Conservation (phyloP, 2,113 vertebrate genomes). For the Todiramphus chloris region DNA sequence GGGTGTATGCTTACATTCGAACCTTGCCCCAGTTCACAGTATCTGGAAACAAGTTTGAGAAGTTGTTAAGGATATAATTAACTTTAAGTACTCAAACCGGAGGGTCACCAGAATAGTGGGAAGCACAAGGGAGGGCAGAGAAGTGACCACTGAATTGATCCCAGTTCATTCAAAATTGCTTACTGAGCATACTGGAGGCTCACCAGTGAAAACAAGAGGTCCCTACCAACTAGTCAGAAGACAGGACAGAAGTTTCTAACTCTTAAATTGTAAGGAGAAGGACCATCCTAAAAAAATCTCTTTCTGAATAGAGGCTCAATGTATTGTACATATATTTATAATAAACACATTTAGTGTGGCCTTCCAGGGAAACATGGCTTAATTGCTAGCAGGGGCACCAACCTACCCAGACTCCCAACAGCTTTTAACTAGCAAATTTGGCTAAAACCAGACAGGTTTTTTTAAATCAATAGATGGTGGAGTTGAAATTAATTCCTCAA, state of each 20-base stretch:
- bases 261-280: neutral
- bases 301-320: neutral
- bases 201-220: neutral
- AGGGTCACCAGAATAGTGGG: neutral
- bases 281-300: neutral
- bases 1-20: neutral
- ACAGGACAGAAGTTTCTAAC: neutral
- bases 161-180: neutral
- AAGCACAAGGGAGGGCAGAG: neutral
- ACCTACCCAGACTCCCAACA: neutral
- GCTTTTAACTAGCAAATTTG: neutral
- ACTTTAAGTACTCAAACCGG: neutral
- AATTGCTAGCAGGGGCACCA: neutral
- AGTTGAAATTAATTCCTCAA: neutral
- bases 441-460: neutral
- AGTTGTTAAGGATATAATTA: slow-evolving; percentile 4
- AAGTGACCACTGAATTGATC: neutral
- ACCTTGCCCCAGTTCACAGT: neutral
- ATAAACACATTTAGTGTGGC: neutral
- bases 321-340: neutral
- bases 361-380: neutral
- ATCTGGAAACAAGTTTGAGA: neutral
- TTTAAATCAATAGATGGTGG: neutral
- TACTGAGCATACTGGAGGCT: neutral
- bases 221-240: neutral